phyloP scores from a whole-genome alignment of 1,140 invertebrate species.

The Drosophila mayri region DNA sequence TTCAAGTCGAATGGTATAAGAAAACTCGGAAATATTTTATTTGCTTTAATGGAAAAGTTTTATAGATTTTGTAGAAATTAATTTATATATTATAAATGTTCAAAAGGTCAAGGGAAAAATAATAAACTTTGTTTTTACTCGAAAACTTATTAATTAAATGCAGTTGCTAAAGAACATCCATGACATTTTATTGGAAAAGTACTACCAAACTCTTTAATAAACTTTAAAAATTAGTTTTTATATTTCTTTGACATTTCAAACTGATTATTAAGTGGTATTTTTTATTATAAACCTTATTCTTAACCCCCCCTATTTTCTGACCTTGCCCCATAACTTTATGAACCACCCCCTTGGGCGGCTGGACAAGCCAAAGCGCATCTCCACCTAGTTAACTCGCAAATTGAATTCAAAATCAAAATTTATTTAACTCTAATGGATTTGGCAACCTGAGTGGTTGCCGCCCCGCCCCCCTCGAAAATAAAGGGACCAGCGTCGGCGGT shows the following conservation, averaged over 20 bases:
- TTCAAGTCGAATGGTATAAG: not conserved
- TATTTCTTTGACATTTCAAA: not conserved
- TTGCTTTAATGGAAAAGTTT: not conserved
- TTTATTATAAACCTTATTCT: not conserved
- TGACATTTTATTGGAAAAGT: not conserved
- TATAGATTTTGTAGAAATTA: not conserved
- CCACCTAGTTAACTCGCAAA: constrained; percentile 66
- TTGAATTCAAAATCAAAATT: constrained; percentile 76
- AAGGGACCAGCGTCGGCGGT: constrained; percentile 3
- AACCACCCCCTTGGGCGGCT: constrained; percentile 39
- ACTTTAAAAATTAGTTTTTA: not conserved
- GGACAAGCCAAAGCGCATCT: constrained; percentile 26
- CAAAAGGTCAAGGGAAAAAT: not conserved
- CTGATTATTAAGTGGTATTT: not conserved
- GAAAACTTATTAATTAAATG: not conserved
- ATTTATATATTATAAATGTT: not conserved
- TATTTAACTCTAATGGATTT: constrained; percentile 80
- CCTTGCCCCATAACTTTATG: not conserved
- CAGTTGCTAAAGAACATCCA: too few species aligned
- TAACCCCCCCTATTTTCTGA: not conserved
- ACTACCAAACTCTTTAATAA: not conserved
- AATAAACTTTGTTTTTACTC: not conserved
- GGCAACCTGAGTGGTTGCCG: constrained; percentile 60
- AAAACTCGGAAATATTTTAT: not conserved
- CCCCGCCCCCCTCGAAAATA: not conserved